Evolutionary conservation across 2,797 vertebrate species (phyloP).

Genomic region (Crenichthys baileyi): DNA sequence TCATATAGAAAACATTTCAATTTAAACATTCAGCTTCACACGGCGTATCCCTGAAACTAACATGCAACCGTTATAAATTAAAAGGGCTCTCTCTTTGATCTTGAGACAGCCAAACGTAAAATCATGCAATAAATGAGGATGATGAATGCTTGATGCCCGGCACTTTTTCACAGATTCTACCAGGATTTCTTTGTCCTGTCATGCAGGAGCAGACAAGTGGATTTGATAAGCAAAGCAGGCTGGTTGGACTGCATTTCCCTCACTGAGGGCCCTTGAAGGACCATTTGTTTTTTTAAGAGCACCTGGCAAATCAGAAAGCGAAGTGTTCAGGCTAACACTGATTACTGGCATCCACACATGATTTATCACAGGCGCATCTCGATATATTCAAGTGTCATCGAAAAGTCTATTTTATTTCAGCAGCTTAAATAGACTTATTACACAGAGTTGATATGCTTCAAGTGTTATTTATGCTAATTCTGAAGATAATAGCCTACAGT

Average conservation of each 20-base stretch:
- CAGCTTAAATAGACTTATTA: not conserved
- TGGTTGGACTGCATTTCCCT: constrained; percentile 8
- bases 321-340: constrained; percentile 66
- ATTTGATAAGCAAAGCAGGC: constrained; percentile 23
- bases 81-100: constrained; percentile 48
- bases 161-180: constrained; percentile 27
- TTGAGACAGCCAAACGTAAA: constrained; percentile 21
- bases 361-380: constrained; percentile 26
- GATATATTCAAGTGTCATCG: not conserved
- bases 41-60: constrained; percentile 31
- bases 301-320: constrained; percentile 36
- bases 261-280: not conserved
- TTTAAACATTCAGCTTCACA: constrained; percentile 57
- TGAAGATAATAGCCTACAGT: not conserved
- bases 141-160: constrained; percentile 12
- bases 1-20: constrained; percentile 69
- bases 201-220: constrained; percentile 33
- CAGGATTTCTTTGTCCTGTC: constrained; percentile 23
- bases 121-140: constrained; percentile 9
- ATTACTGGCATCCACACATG: constrained; percentile 57
- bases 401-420: not conserved
- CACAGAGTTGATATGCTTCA: not conserved
- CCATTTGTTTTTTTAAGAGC: constrained; percentile 10
- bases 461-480: not conserved
- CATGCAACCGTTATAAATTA: constrained; percentile 49